Base-by-base conservation (phyloP, 2,888 invertebrate species). In the Dioctria linearis region DNA sequence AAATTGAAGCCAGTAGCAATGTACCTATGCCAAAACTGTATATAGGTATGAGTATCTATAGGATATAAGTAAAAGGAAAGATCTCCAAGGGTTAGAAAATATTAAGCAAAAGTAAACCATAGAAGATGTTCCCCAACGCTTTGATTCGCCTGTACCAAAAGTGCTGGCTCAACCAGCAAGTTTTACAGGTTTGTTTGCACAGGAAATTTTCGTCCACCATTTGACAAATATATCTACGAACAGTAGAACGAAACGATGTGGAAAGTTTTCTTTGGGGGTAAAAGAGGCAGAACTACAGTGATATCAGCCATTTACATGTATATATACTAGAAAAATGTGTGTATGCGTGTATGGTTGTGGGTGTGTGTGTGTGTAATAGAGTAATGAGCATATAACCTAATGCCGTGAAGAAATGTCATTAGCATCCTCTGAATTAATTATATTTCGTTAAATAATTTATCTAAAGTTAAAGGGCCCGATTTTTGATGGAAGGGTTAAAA, bases 341-440 rank as follows among this genome's bases (percentile, higher is more conserved):
- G 25, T 25, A 25, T 25, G 25, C 25, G 25, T 25, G 25, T 1
- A 2, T 25, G n/a, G n/a, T 40, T 42, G 25, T 25, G 25, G 0
- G 25, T 25, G 25, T 25, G 25, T 25, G 51, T 49, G 2, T 6
- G 51, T 11, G 6, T 2, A 49, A 9, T 6, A 49, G 6, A 11
- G 51, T 49, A 42, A 4, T 46, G 63, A 49, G 66, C 39, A 59
- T 49, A 67, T 71, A 39, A 51, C 40, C 71, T 79, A 49, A 69
- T 43, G 79, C 69, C 46, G 54, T 40, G n/a, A 54, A 63, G 61
- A 63, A 65, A 80, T 80, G 80, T 80, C 71, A 80, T 80, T 73
- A 73, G 75, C 80, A 80, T 61, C 75, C 43, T 51, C 75, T 63
- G 80, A 80, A 80, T 80, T 80, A 80, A 80, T 80, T 80, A 80